Evolutionary conservation across 1,140 invertebrate genomes (phyloP).

Genomic region (Macrotrachela quadricornifera): DNA sequence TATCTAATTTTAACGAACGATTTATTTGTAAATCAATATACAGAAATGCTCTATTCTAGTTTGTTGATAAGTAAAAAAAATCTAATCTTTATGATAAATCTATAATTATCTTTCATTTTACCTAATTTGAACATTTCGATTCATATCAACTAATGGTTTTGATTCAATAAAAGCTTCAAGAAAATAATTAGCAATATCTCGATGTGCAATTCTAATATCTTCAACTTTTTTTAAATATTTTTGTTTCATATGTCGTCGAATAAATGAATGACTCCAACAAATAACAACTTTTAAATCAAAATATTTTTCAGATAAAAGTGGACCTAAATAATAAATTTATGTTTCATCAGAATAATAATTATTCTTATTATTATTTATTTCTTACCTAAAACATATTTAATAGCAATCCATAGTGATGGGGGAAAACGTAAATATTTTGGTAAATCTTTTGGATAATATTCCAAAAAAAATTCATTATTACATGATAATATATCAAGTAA

Average conservation of each 20-base stretch:
- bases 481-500: slow-evolving; percentile 16
- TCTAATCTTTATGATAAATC: neutral
- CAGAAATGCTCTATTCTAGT: no score
- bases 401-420: slow-evolving; percentile 11
- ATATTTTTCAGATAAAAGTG: slow-evolving; percentile 14
- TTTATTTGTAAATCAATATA: no score
- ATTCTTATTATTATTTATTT: neutral
- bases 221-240: slow-evolving; percentile 12
- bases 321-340: slow-evolving; percentile 13
- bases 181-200: slow-evolving; percentile 14
- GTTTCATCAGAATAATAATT: no score
- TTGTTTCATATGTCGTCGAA: slow-evolving; percentile 13
- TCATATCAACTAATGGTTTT: slow-evolving; percentile 11
- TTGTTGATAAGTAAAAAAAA: no score
- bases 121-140: slow-evolving; percentile 10
- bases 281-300: slow-evolving; percentile 16
- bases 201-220: slow-evolving; percentile 10
- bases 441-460: slow-evolving; percentile 2
- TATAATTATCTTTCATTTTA: neutral
- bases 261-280: slow-evolving; percentile 15
- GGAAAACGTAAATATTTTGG: slow-evolving; percentile 11
- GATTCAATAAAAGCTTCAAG: slow-evolving; percentile 13
- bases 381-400: slow-evolving; percentile 14
- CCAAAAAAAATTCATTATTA: slow-evolving; percentile 9
- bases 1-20: no score